These are phyloP conservation scores for Dolichopus griseipennis DNA, from an alignment of 2,888 invertebrate genomes.

Conservation along the genomic window DNA sequence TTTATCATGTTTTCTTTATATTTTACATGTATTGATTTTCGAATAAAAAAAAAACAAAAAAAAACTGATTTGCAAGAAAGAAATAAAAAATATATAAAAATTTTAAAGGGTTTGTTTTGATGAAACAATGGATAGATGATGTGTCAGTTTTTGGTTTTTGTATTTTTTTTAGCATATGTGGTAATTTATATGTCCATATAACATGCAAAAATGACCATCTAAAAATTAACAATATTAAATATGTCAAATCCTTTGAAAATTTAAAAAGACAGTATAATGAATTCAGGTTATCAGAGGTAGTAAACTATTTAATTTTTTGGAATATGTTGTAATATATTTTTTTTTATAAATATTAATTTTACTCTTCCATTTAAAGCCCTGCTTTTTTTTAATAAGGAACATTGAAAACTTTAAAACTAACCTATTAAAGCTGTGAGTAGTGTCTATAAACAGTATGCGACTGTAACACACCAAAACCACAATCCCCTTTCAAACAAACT, in stretches of 20 bases:
- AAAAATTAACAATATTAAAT: neutral
- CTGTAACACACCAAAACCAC: too few relatives aligned
- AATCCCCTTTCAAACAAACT: too few relatives aligned
- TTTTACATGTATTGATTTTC: neutral
- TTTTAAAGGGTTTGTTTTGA: neutral
- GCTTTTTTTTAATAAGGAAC: too few relatives aligned
- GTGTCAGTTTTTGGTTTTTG: neutral
- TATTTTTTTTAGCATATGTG: neutral
- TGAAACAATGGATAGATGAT: neutral
- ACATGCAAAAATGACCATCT: neutral
- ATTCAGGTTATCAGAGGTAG: neutral
- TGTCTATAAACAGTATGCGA: too few relatives aligned
- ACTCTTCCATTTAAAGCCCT: too few relatives aligned
- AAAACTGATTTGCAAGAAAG: neutral
- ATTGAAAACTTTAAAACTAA: too few relatives aligned
- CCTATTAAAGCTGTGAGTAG: too few relatives aligned
- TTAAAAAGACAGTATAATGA: neutral
- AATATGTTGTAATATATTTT: too few relatives aligned
- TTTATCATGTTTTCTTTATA: neutral
- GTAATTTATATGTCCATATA: neutral
- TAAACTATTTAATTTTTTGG: too few relatives aligned
- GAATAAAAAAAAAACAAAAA: neutral
- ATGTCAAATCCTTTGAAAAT: neutral
- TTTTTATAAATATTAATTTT: too few relatives aligned
- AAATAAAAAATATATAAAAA: neutral